Percentiles rank a stretch among this genome's conserved stretches.
Conservation (phyloP, 2,888 invertebrate species). For the Heliconius hortense region DNA sequence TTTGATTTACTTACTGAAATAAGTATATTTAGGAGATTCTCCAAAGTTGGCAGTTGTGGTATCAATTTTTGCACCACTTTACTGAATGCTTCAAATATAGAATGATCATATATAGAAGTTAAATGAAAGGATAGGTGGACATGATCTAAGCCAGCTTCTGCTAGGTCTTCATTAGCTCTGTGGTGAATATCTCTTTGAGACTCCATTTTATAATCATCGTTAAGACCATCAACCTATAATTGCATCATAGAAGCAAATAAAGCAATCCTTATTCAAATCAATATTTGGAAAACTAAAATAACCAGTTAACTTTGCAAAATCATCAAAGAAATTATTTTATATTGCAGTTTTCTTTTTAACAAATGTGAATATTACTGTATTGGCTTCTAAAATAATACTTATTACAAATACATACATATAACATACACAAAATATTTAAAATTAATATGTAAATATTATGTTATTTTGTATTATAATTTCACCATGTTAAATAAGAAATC, state of each 20-base stretch:
- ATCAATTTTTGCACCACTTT: constrained; percentile 99
- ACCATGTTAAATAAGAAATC: too few relatives aligned
- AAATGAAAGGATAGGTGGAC: constrained; percentile 97
- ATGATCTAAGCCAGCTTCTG: constrained; percentile 93
- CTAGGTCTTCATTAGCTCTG: constrained; percentile 95
- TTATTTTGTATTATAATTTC: too few relatives aligned
- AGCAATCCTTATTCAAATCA: neutral
- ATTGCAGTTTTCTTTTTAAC: too few relatives aligned
- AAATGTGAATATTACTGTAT: too few relatives aligned
- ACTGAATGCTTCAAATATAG: constrained; percentile 99
- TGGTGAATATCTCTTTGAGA: constrained; percentile 99
- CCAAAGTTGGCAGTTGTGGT: constrained; percentile 97
- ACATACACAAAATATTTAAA: too few relatives aligned
- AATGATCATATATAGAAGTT: constrained; percentile 99
- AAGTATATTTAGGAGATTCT: constrained; percentile 98
- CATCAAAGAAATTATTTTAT: too few relatives aligned
- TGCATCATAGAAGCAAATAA: constrained; percentile 21
- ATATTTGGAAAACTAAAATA: neutral
- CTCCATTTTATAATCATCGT: constrained; percentile 99
- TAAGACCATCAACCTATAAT: constrained; percentile 94
- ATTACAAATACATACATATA: too few relatives aligned
- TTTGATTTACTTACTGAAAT: constrained; percentile 90
- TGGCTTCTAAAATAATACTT: too few relatives aligned
- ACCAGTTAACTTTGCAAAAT: too few relatives aligned
- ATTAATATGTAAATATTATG: too few relatives aligned